Evolutionary conservation across 2,888 invertebrate species (phyloP).

Genomic region (Scaptodrosophila latifasciaeformis): DNA sequence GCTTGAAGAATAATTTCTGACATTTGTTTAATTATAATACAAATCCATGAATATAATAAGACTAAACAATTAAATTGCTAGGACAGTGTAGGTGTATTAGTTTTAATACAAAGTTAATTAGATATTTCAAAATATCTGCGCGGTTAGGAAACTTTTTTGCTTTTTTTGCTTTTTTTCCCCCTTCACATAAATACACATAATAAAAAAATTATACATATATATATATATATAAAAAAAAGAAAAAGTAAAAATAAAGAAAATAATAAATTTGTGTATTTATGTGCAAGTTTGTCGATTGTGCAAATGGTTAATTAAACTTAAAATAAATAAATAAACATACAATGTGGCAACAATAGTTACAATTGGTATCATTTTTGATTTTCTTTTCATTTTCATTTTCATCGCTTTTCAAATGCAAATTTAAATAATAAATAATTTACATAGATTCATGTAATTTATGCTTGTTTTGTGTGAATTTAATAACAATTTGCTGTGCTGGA

Average conservation of each 20-base stretch:
- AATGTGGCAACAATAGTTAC: conserved; percentile 62
- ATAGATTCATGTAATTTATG: background rate
- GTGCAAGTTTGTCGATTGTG: conserved; percentile 27
- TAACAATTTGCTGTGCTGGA: conserved; percentile 47
- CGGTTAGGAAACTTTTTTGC: conserved; percentile 47
- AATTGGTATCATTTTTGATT: conserved; percentile 25
- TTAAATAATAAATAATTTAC: conserved; percentile 49
- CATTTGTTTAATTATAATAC: conserved; percentile 9
- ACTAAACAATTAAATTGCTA: conserved; percentile 66
- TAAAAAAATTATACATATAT: background rate
- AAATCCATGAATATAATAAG: conserved; percentile 35
- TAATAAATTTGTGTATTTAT: background rate
- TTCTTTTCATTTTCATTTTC: conserved; percentile 29
- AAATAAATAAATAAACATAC: conserved; percentile 61
- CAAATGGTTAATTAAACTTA: conserved; percentile 59
- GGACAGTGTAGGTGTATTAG: conserved; percentile 42
- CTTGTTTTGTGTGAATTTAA: conserved; percentile 12
- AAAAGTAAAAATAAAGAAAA: background rate
- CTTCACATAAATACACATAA: background rate
- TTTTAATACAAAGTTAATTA: conserved; percentile 40
- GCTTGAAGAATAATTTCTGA: conserved; percentile 19
- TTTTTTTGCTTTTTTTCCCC: background rate
- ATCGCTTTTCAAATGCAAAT: conserved; percentile 54
- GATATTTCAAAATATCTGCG: conserved; percentile 41
- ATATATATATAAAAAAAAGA: background rate